Conservation (phyloP, 2,113 vertebrate species). For the Microtus ochrogaster region DNA sequence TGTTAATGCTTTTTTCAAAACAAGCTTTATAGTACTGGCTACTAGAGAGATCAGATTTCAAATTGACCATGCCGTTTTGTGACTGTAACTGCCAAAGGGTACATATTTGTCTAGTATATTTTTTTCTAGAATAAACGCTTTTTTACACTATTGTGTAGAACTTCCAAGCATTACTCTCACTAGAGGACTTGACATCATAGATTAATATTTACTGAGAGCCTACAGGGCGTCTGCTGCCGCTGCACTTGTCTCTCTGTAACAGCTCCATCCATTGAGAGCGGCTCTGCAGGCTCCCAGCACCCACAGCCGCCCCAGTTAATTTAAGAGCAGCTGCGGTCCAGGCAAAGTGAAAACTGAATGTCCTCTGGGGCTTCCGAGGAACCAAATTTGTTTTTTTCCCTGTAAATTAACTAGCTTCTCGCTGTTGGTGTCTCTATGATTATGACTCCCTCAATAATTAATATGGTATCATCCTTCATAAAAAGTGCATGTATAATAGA, state of each 20-base stretch:
- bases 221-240: conserved; percentile 33
- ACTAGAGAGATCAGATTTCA: neutral
- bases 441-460: conserved; percentile 78
- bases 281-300: neutral
- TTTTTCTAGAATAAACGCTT: conserved; percentile 43
- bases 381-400: neutral
- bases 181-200: conserved; percentile 49
- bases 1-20: neutral
- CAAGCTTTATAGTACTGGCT: neutral
- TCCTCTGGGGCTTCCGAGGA: conserved; percentile 49
- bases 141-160: conserved; percentile 40
- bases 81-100: neutral
- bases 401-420: conserved; percentile 75
- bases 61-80: neutral
- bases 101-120: neutral
- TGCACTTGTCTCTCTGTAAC: neutral
- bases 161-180: conserved; percentile 31
- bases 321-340: conserved; percentile 71
- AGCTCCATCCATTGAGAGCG: conserved; percentile 2
- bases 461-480: conserved; percentile 70
- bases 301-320: conserved; percentile 24
- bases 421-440: conserved; percentile 68
- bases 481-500: conserved; percentile 59
- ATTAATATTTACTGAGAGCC: conserved; percentile 60
- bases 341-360: conserved; percentile 61